Base-by-base conservation (phyloP, 1,140 invertebrate genomes). In the Antheraea mylitta region DNA sequence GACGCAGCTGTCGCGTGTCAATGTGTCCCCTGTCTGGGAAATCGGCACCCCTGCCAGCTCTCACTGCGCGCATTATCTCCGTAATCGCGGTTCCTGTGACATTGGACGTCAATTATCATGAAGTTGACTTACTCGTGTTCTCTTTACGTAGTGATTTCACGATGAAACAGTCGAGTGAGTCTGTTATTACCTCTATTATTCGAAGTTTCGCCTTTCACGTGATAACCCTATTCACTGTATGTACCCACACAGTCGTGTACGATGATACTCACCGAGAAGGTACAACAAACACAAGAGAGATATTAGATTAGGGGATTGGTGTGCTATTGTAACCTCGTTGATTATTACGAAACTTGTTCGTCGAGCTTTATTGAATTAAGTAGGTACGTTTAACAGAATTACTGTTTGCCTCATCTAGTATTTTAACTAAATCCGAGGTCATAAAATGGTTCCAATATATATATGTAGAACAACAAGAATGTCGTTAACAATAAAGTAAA, bases 1-100 rank as follows among this genome's bases (percentile, higher is more conserved):
- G 82, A 83, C 68, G 78, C 82, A 83, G 77, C 76, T 75, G 78
- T 73, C 74, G 59, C 18, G 42, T 66, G 66, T 53, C 65, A 64
- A 48, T n/a, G 71, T 72, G 73, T 67, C 64, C 73, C 67, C 59
- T 68, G 75, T 78, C 80, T 86, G 86, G 82, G 82, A 87, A 84
- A 82, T 71, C 72, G 75, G 60, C 79, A 74, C 78, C 76, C 77
- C 68, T 77, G 68, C 72, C 66, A 61, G 59, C 77, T 76, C 70
- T 69, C 70, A 70, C 75, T 60, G 59, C 19, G 30, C 13, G 62
- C 72, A 68, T 7, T 2, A 38, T 30, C 64, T 42, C 67, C 72
- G 65, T 59, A 53, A 61, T 30, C 75, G 67, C 68, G 73, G 68
- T 68, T 30, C 45, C 64, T 64, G 42, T 64, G 77, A 76, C 71